phyloP scores from a whole-genome alignment of 2,888 invertebrate species.

The Spodoptera exigua region DNA sequence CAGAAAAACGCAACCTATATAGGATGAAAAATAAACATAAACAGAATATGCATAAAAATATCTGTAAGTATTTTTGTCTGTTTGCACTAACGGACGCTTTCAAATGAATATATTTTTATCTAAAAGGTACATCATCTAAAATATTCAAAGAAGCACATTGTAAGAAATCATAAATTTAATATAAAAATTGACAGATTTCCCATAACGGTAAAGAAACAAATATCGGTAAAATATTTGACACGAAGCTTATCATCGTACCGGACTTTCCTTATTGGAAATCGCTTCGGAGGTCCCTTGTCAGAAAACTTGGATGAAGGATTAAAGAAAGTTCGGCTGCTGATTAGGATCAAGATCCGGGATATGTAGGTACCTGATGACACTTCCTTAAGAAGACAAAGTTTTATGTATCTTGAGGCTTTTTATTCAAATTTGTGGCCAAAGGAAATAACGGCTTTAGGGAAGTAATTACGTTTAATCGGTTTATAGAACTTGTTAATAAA shows the following conservation, averaged over 20 bases:
- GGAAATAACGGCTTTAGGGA: no score
- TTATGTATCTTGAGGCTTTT: constrained; percentile 14
- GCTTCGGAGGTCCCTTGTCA: constrained; percentile 52
- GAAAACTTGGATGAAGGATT: constrained; percentile 59
- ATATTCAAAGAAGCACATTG: no score
- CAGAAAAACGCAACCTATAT: no score
- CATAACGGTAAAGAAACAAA: constrained; percentile 61
- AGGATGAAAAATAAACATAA: no score
- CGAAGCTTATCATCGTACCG: constrained; percentile 47
- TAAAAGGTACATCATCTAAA: no score
- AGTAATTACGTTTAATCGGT: no score
- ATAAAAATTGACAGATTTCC: constrained; percentile 44
- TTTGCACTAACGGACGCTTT: no score
- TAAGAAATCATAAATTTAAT: constrained; percentile 22
- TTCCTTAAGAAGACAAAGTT: constrained; percentile 29
- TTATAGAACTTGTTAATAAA: no score
- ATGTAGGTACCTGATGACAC: constrained; percentile 42
- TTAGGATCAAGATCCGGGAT: constrained; percentile 39
- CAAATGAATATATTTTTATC: no score
- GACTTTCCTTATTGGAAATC: constrained; percentile 60
- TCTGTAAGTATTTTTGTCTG: no score
- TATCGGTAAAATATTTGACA: constrained; percentile 59
- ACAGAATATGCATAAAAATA: no score
- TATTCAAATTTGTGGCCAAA: constrained; percentile 5
- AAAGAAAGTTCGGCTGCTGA: constrained; percentile 51